Conservation (phyloP, 2,797 vertebrate species). For the Zalophus californianus region DNA sequence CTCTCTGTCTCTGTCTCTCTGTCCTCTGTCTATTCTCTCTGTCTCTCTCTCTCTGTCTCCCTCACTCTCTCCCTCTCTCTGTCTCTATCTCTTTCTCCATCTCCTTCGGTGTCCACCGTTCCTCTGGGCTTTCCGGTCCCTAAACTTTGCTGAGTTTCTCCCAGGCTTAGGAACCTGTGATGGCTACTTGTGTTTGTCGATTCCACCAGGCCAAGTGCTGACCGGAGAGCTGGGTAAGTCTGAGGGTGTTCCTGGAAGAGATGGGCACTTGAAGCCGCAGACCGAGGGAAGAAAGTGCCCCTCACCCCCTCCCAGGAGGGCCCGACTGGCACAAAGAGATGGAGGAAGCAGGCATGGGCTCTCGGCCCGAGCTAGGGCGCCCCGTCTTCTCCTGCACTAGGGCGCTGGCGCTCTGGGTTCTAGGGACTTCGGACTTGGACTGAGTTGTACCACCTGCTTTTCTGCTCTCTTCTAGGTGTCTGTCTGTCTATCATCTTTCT, state of each 20-base stretch:
- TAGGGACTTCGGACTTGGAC: neutral
- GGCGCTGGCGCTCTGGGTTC: rapidly evolving
- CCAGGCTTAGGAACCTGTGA: neutral
- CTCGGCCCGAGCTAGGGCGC: rapidly evolving
- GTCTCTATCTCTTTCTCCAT: neutral
- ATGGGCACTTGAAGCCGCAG: neutral
- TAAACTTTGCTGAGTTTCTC: neutral
- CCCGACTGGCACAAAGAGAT: neutral
- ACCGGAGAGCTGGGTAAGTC: neutral
- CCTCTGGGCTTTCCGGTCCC: neutral
- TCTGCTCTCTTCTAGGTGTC: neutral
- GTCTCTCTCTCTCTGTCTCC: neutral
- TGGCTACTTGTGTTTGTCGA: neutral
- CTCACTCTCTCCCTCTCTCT: neutral
- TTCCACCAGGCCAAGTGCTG: too few relatives aligned
- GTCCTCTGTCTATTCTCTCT: neutral
- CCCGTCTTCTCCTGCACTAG: neutral
- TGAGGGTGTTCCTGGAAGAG: too few relatives aligned
- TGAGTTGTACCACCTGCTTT: too few relatives aligned
- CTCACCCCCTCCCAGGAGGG: rapidly evolving
- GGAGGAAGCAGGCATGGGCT: neutral
- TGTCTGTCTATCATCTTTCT: neutral
- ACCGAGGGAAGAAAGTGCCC: neutral
- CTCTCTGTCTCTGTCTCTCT: neutral
- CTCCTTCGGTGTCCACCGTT: neutral